Evolutionary conservation across 2,797 vertebrate genomes (phyloP), one percentile per base, ranked within the genome.

Genomic region (Leuciscus waleckii): DNA sequence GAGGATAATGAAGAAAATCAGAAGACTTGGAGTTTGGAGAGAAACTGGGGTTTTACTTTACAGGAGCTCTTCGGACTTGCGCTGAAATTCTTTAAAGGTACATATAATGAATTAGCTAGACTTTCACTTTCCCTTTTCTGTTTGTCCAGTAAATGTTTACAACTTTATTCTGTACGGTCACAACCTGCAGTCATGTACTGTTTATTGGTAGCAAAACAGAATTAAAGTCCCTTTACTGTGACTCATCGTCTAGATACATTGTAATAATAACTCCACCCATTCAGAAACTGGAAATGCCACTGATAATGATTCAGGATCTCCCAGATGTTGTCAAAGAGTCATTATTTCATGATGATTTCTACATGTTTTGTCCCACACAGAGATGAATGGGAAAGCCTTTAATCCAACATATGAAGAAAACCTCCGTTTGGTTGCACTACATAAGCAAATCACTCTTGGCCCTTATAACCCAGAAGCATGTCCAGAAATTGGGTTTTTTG

Each of bases 341-440:
- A 8, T 58, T 10, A 41, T 16, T 37, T 35, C 29, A n/a, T 46
- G 4, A 26, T 26, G 19, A 23, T 11, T 35, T 19, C 10, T 61
- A 29, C 0, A 26, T 39, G 61, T 32, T 65, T 65, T 86, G 63
- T 69, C 51, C 3, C 73, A 90, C 29, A n/a, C 85, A 99, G 98
- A 99, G 90, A 99, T 99, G 94, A 98, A 98, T 91, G 98, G 98
- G 37, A 99, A 99, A 93, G 98, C 98, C 84, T 99, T 99, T 92
- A 97, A 99, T 92, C 97, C 98, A n/a, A 98, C 97, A 1, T 99
- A 99, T 0, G 98, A 99, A 94, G 98, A 99, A 93, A 99, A 99
- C 87, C 96, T 99, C 54, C 97, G 96, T 70, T 95, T 99, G 68
- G 97, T 99, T 89, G 98, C 98, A 1, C 94, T 99, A 80, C 96